Percentiles rank a stretch among this genome's conserved stretches.
Evolutionary conservation across 2,888 invertebrate species (phyloP).

Genomic region (Alcis repandata): DNA sequence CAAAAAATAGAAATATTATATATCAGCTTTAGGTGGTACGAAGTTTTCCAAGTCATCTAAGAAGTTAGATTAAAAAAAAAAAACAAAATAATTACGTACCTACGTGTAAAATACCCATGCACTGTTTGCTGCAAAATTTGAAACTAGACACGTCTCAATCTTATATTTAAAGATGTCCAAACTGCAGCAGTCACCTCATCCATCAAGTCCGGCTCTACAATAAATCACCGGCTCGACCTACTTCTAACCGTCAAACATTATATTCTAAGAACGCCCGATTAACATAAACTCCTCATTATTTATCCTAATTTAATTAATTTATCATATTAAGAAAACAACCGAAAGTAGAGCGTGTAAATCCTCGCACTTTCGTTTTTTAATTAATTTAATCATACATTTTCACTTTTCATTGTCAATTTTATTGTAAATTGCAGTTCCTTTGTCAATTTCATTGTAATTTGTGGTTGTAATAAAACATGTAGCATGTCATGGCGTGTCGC

Average conservation of each 20-base stretch:
- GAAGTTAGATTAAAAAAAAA: too few relatives aligned
- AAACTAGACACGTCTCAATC: not conserved
- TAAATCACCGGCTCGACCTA: conserved; percentile 26
- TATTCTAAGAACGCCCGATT: conserved; percentile 16
- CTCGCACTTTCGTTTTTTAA: conserved; percentile 36
- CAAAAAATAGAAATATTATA: too few relatives aligned
- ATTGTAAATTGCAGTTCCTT: conserved; percentile 8
- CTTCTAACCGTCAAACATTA: conserved; percentile 26
- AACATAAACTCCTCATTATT: conserved; percentile 26
- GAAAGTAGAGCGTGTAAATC: conserved; percentile 35
- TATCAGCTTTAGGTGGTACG: too few relatives aligned
- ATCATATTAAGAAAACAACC: conserved; percentile 15
- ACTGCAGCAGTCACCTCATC: conserved; percentile 7
- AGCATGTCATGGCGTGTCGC: conserved; percentile 24
- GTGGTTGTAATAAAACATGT: conserved; percentile 11
- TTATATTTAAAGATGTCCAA: not conserved
- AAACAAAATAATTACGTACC: too few relatives aligned
- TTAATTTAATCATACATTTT: conserved; percentile 35
- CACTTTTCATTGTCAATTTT: conserved; percentile 27
- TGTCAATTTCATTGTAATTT: conserved; percentile 17
- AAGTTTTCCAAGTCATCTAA: too few relatives aligned
- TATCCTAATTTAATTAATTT: conserved; percentile 32
- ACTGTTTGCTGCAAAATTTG: too few relatives aligned
- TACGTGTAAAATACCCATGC: too few relatives aligned
- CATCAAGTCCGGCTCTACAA: conserved; percentile 15